A percentile compares a stretch with the other conserved stretches of the same genome.
These are phyloP conservation scores for Callopanchax toddi DNA, from an alignment of 2,113 vertebrate genomes.

Conservation along the genomic window DNA sequence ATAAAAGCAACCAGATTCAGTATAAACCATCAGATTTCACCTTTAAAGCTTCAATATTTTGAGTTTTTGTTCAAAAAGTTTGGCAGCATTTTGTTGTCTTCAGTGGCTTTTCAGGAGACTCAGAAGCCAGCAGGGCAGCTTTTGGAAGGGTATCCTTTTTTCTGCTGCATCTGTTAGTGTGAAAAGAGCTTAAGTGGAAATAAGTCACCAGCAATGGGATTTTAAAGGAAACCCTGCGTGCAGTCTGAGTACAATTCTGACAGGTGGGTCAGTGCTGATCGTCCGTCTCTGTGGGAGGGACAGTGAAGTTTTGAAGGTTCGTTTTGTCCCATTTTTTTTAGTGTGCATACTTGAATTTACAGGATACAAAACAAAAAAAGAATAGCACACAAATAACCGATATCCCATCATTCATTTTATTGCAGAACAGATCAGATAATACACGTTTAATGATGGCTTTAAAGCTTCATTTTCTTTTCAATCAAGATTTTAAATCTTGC, in stretches of 20 bases:
- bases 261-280: conserved; percentile 27
- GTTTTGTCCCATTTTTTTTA: not conserved
- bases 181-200: conserved; percentile 49
- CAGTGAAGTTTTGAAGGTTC: conserved; percentile 10
- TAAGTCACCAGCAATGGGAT: conserved; percentile 40
- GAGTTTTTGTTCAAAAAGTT: not conserved
- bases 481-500: conserved; percentile 6
- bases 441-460: too few relatives aligned
- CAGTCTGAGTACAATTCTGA: not conserved
- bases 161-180: too few relatives aligned
- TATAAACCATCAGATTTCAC: too few relatives aligned
- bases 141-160: conserved; percentile 13
- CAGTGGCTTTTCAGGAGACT: not conserved
- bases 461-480: not conserved
- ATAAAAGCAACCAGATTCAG: not conserved
- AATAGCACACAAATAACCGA: too few relatives aligned
- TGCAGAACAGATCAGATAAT: too few relatives aligned
- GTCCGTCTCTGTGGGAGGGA: conserved; percentile 14
- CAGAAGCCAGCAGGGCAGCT: conserved; percentile 14
- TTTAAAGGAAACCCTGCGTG: conserved; percentile 24
- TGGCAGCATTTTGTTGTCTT: conserved; percentile 4
- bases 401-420: too few relatives aligned
- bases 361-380: not conserved
- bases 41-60: conserved; percentile 7
- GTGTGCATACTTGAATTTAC: not conserved